Base-by-base conservation (phyloP, 2,888 invertebrate species). In the Diadromus collaris region DNA sequence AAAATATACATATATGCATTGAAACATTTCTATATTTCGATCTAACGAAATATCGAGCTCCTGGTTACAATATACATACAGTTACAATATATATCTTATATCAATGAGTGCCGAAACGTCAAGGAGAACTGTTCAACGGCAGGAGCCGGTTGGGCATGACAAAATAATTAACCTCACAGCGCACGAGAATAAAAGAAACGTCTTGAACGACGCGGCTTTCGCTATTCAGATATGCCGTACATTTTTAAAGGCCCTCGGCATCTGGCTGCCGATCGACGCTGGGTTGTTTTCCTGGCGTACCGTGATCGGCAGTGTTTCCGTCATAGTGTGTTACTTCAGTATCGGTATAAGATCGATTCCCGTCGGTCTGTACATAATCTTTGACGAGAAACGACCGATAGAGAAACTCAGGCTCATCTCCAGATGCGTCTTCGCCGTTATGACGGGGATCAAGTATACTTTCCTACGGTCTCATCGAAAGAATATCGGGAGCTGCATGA, bases 361-460 rank as follows among this genome's bases (percentile, higher is more conserved):
- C 10, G 58, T 21, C 7, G 27, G 41, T 13, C n/a, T 74, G 9
- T 73, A 73, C 10, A 41, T 68, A 34, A 29, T 60, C 6, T 10
- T 71, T 7, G 71, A 71, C 54, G 63, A 34, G 63, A 61, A 38
- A 3, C 24, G 27, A 9, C 16, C 51, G 2, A 19, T 10, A 1
- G 41, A 38, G 41, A 71, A 51, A 19, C 44, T 86, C 6, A 83
- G 82, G 44, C 80, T 85, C 76, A 81, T 84, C 0, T 86, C 86
- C 2, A 86, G 87, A 0, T 54, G 84, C 6, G 83, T 82, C 16
- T 87, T 86, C 44, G 83, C 81, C 32, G 5, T 81, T 3, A 83
- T 86, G 80, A 81, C 84, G 0, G 69, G 82, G 0, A 32, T 76
- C 1, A 88, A 88, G 27, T 83, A 85, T 54, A 56, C 46, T 13